phyloP scores from a whole-genome alignment of 1,140 invertebrate species.

The Rhizoglyphus robini region DNA sequence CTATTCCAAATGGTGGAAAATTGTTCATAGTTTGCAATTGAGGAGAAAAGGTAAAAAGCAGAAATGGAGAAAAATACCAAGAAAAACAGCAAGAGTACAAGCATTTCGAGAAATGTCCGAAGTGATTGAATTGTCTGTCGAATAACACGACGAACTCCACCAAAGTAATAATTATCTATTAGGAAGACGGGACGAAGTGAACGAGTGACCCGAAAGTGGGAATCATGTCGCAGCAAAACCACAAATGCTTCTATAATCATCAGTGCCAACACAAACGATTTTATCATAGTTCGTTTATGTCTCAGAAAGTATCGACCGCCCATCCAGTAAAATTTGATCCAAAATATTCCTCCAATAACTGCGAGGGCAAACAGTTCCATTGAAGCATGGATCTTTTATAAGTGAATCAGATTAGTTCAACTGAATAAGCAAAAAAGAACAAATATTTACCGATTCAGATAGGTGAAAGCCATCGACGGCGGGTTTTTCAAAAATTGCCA shows the following conservation, averaged over 20 bases:
- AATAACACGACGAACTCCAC: slow-evolving; percentile 42
- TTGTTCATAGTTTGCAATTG: slow-evolving; percentile 46
- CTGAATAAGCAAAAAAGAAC: too few relatives aligned
- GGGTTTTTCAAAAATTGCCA: slow-evolving; percentile 67
- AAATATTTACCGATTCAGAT: slow-evolving; percentile 31
- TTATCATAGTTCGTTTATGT: slow-evolving; percentile 69
- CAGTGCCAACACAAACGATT: slow-evolving; percentile 59
- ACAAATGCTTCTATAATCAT: slow-evolving; percentile 72
- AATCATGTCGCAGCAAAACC: slow-evolving; percentile 62
- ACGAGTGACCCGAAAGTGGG: slow-evolving; percentile 71
- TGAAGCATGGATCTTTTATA: slow-evolving; percentile 54
- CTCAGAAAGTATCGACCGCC: slow-evolving; percentile 64
- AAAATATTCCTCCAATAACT: slow-evolving; percentile 60
- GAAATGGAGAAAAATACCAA: slow-evolving; percentile 66
- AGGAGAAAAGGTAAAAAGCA: slow-evolving; percentile 59
- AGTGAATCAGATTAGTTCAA: slow-evolving; percentile 11
- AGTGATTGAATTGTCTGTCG: slow-evolving; percentile 56
- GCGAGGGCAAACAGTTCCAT: slow-evolving; percentile 62
- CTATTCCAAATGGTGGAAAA: slow-evolving; percentile 40
- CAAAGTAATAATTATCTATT: slow-evolving; percentile 69
- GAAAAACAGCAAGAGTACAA: slow-evolving; percentile 67
- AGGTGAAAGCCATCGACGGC: slow-evolving; percentile 56
- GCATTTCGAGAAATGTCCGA: slow-evolving; percentile 76
- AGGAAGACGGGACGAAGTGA: slow-evolving; percentile 77
- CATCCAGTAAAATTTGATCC: slow-evolving; percentile 68